These are phyloP conservation scores for Tolmerus cingulatus DNA, from an alignment of 2,888 invertebrate genomes.

Conservation along the genomic window DNA sequence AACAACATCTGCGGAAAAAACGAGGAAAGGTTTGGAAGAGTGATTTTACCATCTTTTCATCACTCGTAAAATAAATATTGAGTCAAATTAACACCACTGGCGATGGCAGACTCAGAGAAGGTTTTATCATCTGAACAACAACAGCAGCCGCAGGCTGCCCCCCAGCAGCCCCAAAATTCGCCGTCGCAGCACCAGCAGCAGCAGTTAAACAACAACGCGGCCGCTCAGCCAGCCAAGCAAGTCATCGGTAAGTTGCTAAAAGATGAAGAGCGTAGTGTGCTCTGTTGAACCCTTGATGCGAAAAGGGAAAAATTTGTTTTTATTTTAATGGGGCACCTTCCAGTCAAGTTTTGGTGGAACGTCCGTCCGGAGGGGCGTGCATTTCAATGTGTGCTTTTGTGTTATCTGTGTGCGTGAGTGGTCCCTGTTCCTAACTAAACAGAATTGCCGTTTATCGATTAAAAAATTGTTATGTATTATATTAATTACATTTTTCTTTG, in stretches of 20 bases:
- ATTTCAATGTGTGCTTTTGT: neutral
- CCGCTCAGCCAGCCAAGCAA: constrained; percentile 74
- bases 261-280: too few relatives aligned
- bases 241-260: constrained; percentile 75
- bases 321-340: neutral
- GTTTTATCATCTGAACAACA: constrained; percentile 73
- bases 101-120: constrained; percentile 97
- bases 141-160: constrained; percentile 60
- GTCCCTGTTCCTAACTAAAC: too few relatives aligned
- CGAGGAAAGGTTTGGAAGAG: constrained; percentile 72
- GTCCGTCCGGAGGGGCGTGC: too few relatives aligned
- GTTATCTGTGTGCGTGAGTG: too few relatives aligned
- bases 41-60: constrained; percentile 74
- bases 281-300: too few relatives aligned
- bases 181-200: constrained; percentile 62
- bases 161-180: constrained; percentile 61
- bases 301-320: neutral
- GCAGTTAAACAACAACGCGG: constrained; percentile 54
- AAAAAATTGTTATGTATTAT: too few relatives aligned
- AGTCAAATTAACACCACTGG: constrained; percentile 72
- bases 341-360: too few relatives aligned
- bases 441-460: too few relatives aligned
- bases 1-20: constrained; percentile 69
- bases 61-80: constrained; percentile 64
- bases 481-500: too few relatives aligned